Base-by-base conservation (phyloP, 2,888 invertebrate species). In the Coelopa pilipes region DNA sequence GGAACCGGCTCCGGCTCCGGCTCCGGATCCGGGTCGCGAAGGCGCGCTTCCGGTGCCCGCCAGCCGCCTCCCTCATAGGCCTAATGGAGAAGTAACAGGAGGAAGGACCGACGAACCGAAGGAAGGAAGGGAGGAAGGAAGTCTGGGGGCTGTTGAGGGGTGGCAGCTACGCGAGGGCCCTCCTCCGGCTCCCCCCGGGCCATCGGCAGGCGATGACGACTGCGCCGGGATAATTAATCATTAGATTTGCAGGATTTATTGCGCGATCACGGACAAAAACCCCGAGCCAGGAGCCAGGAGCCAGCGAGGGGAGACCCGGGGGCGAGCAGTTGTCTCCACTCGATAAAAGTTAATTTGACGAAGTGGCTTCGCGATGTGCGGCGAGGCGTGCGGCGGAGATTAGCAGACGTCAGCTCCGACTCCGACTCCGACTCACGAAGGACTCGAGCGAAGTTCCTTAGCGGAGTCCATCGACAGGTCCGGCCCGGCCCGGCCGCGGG, bases 211-310 rank as follows among this genome's bases (percentile, higher is more conserved):
- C 66, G 59, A 59, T 71, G 72, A 34, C 75, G 66, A 67, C 70
- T 60, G 65, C 75, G 75, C 72, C 76, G 79, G 79, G 79, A 78
- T 78, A 84, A 84, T 84, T 84, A 84, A 84, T 84, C 83, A 84
- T 84, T 83, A 84, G 83, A 82, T 83, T 84, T 82, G 80, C 81
- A 81, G 82, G 83, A 84, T 84, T 84, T 83, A 84, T 84, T 82
- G 81, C 81, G 47, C 49, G 34, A 12, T 2, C 53, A 53, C 53
- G 53, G n/a, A n/a, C n/a, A n/a, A 53, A 53, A 53, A 53, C 3
- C 5, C 53, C 53, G 53, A 7, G 55, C 17, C 55, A 55, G 17
- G 57, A 57, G 34, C 34, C n/a, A n/a, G n/a, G n/a, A n/a, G n/a
- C n/a, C n/a, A n/a, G n/a, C n/a, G n/a, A n/a, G n/a, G n/a, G n/a